These are phyloP conservation scores for Sminthurinus aureus DNA, from an alignment of 2,888 invertebrate species.

Conservation along the genomic window DNA sequence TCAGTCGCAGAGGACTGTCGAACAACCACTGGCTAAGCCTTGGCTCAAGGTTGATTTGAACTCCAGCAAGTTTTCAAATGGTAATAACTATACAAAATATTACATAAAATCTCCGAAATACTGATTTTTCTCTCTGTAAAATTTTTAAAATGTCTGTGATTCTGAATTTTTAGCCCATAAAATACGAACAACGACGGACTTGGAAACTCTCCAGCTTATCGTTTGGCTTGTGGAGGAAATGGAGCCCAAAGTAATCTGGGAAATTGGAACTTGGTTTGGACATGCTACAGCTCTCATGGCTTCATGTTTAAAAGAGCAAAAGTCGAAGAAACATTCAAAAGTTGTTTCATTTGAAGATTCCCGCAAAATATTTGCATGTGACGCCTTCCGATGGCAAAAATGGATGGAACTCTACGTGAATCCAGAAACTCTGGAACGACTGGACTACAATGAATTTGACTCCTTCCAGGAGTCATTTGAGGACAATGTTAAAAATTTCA, in stretches of 20 bases:
- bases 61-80: background rate
- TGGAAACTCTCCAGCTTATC: slow-evolving; percentile 46
- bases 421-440: slow-evolving; percentile 39
- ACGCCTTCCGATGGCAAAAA: slow-evolving; percentile 47
- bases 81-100: background rate
- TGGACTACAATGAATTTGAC: background rate
- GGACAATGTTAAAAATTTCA: background rate
- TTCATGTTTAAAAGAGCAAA: background rate
- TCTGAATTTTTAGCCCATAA: slow-evolving; percentile 15
- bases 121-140: too few relatives aligned
- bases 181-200: slow-evolving; percentile 48
- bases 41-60: background rate
- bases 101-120: too few relatives aligned
- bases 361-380: slow-evolving; percentile 45
- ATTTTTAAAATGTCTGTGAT: too few relatives aligned
- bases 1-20: background rate
- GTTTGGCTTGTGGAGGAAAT: slow-evolving; percentile 41
- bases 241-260: slow-evolving; percentile 44
- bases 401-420: slow-evolving; percentile 43
- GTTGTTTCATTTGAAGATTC: slow-evolving; percentile 14
- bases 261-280: slow-evolving; percentile 51
- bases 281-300: slow-evolving; percentile 36
- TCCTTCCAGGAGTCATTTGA: background rate
- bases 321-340: too few relatives aligned
- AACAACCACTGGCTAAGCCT: background rate